These are phyloP conservation scores for Myotis brandtii DNA, from an alignment of 2,113 vertebrate genomes.

Conservation along the genomic window DNA sequence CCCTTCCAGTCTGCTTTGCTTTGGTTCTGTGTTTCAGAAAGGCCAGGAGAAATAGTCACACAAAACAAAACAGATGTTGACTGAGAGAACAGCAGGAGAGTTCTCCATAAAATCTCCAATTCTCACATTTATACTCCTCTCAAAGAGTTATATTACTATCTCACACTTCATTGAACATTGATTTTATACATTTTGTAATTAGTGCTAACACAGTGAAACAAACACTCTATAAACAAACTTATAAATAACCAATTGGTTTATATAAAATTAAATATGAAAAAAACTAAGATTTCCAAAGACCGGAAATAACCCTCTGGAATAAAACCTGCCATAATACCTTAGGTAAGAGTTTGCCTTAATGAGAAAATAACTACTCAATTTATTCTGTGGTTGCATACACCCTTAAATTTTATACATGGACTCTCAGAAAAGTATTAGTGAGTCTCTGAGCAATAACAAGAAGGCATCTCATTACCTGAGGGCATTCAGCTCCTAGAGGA, in stretches of 20 bases:
- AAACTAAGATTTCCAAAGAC: neutral
- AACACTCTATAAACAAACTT: neutral
- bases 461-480: constrained; percentile 24
- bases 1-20: neutral
- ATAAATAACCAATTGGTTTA: constrained; percentile 39
- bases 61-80: constrained; percentile 11
- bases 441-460: constrained; percentile 50
- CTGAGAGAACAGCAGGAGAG: neutral
- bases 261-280: constrained; percentile 49
- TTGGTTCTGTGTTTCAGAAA: constrained; percentile 18
- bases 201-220: neutral
- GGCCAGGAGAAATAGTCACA: neutral
- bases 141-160: neutral
- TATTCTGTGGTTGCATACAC: neutral
- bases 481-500: neutral
- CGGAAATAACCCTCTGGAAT: constrained; percentile 24
- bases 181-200: constrained; percentile 45
- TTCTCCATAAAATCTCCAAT: neutral
- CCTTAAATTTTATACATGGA: constrained; percentile 27
- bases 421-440: constrained; percentile 12
- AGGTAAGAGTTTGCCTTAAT: constrained; percentile 30
- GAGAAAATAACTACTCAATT: constrained; percentile 50
- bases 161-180: neutral
- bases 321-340: constrained; percentile 19
- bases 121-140: neutral